Evolutionary conservation across 2,113 vertebrate species (phyloP).

Genomic region (Nyctereutes procyonoides): DNA sequence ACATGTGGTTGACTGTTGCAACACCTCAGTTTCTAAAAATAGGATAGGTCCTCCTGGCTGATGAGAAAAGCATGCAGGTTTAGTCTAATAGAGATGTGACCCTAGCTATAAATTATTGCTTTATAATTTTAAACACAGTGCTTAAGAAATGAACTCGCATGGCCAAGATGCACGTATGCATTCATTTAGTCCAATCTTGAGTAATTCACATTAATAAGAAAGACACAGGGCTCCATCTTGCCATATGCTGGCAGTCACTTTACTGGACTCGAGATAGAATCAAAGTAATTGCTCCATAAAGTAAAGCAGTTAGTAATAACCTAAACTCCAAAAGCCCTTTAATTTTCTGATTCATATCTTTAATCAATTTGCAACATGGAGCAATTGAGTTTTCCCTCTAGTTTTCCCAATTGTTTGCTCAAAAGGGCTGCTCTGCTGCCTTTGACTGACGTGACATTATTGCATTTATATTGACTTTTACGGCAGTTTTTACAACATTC

Average conservation of each 20-base stretch:
- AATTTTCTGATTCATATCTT: conserved; percentile 87
- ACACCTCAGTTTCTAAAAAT: conserved; percentile 1
- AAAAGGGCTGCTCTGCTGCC: conserved; percentile 71
- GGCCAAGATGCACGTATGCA: background rate
- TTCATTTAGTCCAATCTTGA: conserved; percentile 22
- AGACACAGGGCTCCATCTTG: conserved; percentile 14
- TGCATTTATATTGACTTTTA: conserved; percentile 85
- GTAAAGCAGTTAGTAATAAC: conserved; percentile 81
- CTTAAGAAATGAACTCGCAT: conserved; percentile 53
- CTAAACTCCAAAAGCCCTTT: conserved; percentile 81
- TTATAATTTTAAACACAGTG: conserved; percentile 37
- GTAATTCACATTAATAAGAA: conserved; percentile 65
- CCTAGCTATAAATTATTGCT: conserved; percentile 18
- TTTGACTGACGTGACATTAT: conserved; percentile 81
- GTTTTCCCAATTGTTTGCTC: conserved; percentile 83
- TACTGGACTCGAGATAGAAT: conserved; percentile 78
- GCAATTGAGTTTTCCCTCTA: conserved; percentile 78
- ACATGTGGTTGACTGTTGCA: background rate
- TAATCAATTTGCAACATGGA: conserved; percentile 83
- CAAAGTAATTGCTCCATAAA: conserved; percentile 82
- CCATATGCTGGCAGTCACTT: conserved; percentile 61
- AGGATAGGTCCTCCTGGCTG: background rate
- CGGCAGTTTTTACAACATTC: conserved; percentile 84
- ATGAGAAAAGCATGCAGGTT: background rate
- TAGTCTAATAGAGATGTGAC: conserved; percentile 15